A percentile compares a stretch with the other conserved stretches of the same genome.
Evolutionary conservation across 2,888 invertebrate genomes (phyloP).

Genomic region (Polydrusus cervinus): DNA sequence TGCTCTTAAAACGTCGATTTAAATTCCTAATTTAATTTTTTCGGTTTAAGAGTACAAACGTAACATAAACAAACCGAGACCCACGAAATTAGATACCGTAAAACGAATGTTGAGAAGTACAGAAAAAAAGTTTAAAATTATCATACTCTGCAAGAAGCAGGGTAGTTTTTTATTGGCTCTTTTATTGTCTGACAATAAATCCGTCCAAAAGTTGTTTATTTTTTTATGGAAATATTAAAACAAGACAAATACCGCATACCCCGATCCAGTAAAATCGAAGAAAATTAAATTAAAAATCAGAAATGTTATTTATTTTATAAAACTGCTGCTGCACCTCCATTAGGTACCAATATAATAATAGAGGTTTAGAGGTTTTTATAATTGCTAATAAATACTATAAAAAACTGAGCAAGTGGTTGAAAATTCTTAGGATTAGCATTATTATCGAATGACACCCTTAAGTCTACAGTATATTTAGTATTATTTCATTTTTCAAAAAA

Average conservation of each 20-base stretch:
- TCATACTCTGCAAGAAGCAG: not conserved
- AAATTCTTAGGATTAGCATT: too few species aligned
- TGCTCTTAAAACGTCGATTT: conserved; percentile 4
- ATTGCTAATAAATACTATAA: too few species aligned
- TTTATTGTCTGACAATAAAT: not conserved
- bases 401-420: too few species aligned
- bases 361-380: too few species aligned
- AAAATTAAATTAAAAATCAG: too few species aligned
- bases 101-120: not conserved
- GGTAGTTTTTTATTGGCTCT: not conserved
- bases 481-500: too few species aligned
- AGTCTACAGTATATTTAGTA: too few species aligned
- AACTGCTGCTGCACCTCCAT: too few species aligned
- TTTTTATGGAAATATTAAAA: not conserved
- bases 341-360: too few species aligned
- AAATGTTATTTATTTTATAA: too few species aligned
- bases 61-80: not conserved
- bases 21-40: conserved; percentile 21
- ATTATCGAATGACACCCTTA: too few species aligned
- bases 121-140: conserved; percentile 1
- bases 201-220: not conserved
- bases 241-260: not conserved
- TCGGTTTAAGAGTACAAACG: conserved; percentile 1
- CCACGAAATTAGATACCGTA: not conserved
- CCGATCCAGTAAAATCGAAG: too few species aligned